A percentile compares a stretch with the other conserved stretches of the same genome.
These are phyloP conservation scores for Coenobita brevimanus DNA, from an alignment of 1,140 invertebrate species.

Conservation along the genomic window DNA sequence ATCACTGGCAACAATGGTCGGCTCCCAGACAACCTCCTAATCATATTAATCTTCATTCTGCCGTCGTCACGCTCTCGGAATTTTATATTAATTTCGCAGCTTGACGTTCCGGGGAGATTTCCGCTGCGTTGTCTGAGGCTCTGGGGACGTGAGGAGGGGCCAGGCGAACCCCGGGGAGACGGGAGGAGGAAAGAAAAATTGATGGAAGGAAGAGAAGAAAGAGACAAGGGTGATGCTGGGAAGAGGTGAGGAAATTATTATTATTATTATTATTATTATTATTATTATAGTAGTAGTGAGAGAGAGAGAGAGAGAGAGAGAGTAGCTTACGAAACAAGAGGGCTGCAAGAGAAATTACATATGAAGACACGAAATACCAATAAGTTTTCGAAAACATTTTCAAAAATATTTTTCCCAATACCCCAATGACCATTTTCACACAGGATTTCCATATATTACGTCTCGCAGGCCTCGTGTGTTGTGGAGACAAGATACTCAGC, in stretches of 20 bases:
- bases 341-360: too few relatives aligned
- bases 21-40: conserved; percentile 35
- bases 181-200: background rate
- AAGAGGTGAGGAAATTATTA: background rate
- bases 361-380: too few relatives aligned
- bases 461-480: too few relatives aligned
- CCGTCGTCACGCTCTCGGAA: conserved; percentile 34
- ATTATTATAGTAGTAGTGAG: too few relatives aligned
- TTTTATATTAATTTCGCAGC: conserved; percentile 65
- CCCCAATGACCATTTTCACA: too few relatives aligned
- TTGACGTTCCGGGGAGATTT: conserved; percentile 41
- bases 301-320: too few relatives aligned
- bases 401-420: too few relatives aligned
- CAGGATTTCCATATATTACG: too few relatives aligned
- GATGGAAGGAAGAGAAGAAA: background rate
- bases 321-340: too few relatives aligned
- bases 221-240: background rate
- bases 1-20: conserved; percentile 61
- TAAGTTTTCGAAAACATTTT: too few relatives aligned
- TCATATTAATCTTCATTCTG: conserved; percentile 62
- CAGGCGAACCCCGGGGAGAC: background rate
- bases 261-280: too few relatives aligned
- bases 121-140: conserved; percentile 31
- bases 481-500: too few relatives aligned
- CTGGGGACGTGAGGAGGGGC: background rate